Evolutionary conservation across 2,113 vertebrate genomes (phyloP).

Genomic region (Cyphomyrus discorhynchus): DNA sequence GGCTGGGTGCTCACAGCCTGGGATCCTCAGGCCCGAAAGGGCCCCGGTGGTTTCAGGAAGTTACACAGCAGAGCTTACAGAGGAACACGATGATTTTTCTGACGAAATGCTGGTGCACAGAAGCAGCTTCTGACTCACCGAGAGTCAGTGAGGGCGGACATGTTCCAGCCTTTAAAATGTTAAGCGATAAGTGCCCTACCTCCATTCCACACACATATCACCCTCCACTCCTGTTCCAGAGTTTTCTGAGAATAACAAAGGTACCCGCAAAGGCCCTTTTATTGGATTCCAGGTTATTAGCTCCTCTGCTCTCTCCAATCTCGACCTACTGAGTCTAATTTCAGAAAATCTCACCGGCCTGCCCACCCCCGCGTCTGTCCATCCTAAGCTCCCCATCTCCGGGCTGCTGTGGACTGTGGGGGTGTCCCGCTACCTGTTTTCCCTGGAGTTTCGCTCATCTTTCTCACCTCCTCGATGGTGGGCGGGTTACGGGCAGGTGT

Average conservation of each 20-base stretch:
- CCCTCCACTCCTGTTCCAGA: background rate
- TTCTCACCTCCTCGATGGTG: background rate
- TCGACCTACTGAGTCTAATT: background rate
- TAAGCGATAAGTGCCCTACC: background rate
- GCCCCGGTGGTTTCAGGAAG: background rate
- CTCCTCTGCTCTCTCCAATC: background rate
- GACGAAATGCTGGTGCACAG: background rate
- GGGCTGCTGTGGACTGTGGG: background rate
- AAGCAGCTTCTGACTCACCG: background rate
- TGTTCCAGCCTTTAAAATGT: background rate
- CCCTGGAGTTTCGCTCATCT: background rate
- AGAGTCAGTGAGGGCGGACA: background rate
- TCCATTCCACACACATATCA: background rate
- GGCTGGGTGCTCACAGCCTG: background rate
- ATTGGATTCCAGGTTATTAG: background rate
- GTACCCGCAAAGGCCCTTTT: background rate
- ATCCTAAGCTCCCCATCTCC: background rate
- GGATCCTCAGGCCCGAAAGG: background rate
- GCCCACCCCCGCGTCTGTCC: background rate
- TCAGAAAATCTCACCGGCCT: background rate
- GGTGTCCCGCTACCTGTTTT: background rate
- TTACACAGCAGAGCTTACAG: background rate
- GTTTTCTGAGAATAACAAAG: background rate
- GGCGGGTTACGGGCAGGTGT: background rate
- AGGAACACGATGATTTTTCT: background rate